Conservation (phyloP, 1,140 invertebrate genomes). For the Saccostrea glomerata region DNA sequence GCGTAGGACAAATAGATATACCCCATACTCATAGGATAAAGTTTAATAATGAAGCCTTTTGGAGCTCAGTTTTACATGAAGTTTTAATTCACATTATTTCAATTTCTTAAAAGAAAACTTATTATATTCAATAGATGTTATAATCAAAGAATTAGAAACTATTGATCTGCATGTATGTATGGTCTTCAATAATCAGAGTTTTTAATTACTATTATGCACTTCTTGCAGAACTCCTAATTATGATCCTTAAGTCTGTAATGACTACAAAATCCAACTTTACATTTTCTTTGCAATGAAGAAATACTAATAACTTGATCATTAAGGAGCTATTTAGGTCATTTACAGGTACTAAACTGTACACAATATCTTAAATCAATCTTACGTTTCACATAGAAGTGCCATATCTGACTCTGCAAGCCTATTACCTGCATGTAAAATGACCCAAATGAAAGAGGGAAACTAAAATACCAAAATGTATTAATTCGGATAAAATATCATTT, state of each 20-base stretch:
- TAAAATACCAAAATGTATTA: neutral
- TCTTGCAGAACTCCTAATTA: neutral
- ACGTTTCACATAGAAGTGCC: neutral
- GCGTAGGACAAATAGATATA: neutral
- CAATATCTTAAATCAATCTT: neutral
- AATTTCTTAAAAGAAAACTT: neutral
- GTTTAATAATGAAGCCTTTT: neutral
- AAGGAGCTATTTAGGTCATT: neutral
- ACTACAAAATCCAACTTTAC: neutral
- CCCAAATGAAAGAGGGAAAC: neutral
- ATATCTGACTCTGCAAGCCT: neutral
- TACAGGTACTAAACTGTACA: neutral
- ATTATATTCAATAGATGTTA: neutral
- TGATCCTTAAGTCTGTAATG: neutral
- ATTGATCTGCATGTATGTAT: neutral
- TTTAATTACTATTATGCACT: neutral
- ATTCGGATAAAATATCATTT: conserved; percentile 1
- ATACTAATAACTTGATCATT: neutral
- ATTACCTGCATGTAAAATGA: neutral
- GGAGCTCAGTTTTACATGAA: no score
- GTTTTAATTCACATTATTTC: neutral
- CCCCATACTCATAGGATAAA: neutral
- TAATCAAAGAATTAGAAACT: neutral
- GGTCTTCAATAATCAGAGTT: neutral
- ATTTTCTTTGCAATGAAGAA: neutral